Evolutionary conservation across 2,797 vertebrate species (phyloP).

Genomic region (Dallia pectoralis): DNA sequence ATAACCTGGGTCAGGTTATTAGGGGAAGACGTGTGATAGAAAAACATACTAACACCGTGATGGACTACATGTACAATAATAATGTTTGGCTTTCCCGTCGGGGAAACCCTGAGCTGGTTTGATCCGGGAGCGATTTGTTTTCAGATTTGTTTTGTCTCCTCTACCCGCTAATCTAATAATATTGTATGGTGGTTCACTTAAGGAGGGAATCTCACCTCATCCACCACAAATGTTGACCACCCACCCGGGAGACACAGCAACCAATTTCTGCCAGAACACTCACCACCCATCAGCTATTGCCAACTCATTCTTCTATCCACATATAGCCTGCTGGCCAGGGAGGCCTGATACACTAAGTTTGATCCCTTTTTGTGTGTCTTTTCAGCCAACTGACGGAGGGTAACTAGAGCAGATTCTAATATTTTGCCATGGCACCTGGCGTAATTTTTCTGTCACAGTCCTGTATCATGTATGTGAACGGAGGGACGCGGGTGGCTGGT

Average conservation of each 20-base stretch:
- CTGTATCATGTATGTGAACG: constrained; percentile 29
- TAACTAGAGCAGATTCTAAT: constrained; percentile 58
- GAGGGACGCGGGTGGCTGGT: not conserved
- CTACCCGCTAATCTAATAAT: not conserved
- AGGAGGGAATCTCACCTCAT: too few species aligned
- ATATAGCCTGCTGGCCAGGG: not conserved
- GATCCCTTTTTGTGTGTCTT: not conserved
- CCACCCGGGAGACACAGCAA: too few species aligned
- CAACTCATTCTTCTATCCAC: not conserved
- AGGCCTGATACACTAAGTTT: not conserved
- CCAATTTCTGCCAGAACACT: too few species aligned
- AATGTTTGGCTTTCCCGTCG: too few species aligned
- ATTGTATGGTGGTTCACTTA: too few species aligned
- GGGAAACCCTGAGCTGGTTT: too few species aligned
- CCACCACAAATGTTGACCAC: too few species aligned
- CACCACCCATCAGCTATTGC: too few species aligned
- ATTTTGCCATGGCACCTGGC: constrained; percentile 69
- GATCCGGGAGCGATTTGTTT: too few species aligned
- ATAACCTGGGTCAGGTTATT: constrained; percentile 46
- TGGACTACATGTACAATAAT: too few species aligned
- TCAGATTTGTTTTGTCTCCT: not conserved
- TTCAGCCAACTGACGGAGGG: not conserved
- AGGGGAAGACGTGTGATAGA: not conserved
- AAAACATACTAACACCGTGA: not conserved
- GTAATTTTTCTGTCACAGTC: constrained; percentile 51